Base-by-base conservation (phyloP, 2,113 vertebrate genomes). In the Dicentrarchus labrax region DNA sequence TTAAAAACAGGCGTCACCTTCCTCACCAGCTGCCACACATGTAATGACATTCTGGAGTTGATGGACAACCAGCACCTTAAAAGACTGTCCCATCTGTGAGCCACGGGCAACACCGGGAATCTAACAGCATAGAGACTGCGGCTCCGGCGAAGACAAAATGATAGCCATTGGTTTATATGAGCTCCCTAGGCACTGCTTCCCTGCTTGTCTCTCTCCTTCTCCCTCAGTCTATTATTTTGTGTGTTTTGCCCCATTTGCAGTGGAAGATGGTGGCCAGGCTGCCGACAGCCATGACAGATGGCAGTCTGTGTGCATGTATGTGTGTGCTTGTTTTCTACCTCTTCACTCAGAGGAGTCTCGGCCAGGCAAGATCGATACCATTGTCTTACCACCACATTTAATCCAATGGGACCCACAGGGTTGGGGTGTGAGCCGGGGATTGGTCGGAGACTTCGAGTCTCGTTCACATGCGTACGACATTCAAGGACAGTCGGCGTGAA, bases 281-380 rank as follows among this genome's bases (percentile, higher is more conserved):
- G 89, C 69, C 38, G 78, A 91, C 93, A 92, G 91, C 85, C 86
- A 86, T 91, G 92, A 94, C 91, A 94, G 92, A 95, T 95, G 92
- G 93, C 72, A 38, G 61, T 67, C 66, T 69, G 60, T 56, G 51
- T 64, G 73, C 66, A 82, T 61, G 79, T 30, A 43, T 19, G 57
- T 41, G 62, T 74, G 82, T 75, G 84, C 89, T 86, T 86, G 80
- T 90, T 86, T 90, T 86, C 87, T 47, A 41, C 69, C 50, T 53
- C 83, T 61, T 85, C 22, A 61, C 70, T 73, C 69, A 38, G 65
- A 86, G 70, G 71, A 78, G 60, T 76, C 53, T 68, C 59, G 70
- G 80, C 73, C 74, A 67, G 65, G 57, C 67, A 1, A 50, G 72
- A 94, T 94, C 93, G 69, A 93, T 95, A 86, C 68, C 80, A 68